Evolutionary conservation across 2,888 invertebrate genomes (phyloP), one percentile per base, ranked within the genome.

Genomic region (Meteorus colon): DNA sequence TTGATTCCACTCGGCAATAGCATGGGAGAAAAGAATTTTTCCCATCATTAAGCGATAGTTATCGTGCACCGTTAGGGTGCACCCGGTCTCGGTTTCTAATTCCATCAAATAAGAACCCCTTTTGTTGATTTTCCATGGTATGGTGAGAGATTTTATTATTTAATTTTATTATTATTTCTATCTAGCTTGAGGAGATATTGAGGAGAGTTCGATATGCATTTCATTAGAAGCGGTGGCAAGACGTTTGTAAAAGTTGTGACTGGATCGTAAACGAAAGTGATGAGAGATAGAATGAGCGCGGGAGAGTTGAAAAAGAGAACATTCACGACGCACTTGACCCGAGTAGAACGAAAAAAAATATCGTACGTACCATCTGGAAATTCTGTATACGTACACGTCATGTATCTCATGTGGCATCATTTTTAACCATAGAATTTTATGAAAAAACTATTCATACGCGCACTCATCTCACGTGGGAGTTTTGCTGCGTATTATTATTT

Each of bases 391-490:
- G 14, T 55, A 45, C 45, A 4, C 51, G 48, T 55, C 4, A 31
- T 29, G 45, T 41, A 70, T 51, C 10, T 34, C 67, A 76, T 71
- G 27, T 84, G 82, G 81, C 77, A 31, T 27, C 51, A 75, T 66
- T 75, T 78, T 45, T 70, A 71, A 29, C 24, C 27, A 16, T 74
- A 75, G 74, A 74, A 71, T 75, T 70, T 29, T n/a, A 37, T 71
- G 71, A 60, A 84, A 82, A 84, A 83, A 82, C 77, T 80, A 79
- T 82, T 81, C 80, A 79, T 78, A 78, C 72, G 8, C 55, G n/a
- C 19, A 73, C 76, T 73, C 74, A 67, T 67, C 60, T 74, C 77
- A 82, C 83, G 83, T 85, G 85, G 81, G 84, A 84, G 84, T 10
- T 55, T 19, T 19, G 8, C 4, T 55, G 4, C 55, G 19, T 19